Evolutionary conservation across 2,797 vertebrate species (phyloP).

Genomic region (Echeneis naucrates): DNA sequence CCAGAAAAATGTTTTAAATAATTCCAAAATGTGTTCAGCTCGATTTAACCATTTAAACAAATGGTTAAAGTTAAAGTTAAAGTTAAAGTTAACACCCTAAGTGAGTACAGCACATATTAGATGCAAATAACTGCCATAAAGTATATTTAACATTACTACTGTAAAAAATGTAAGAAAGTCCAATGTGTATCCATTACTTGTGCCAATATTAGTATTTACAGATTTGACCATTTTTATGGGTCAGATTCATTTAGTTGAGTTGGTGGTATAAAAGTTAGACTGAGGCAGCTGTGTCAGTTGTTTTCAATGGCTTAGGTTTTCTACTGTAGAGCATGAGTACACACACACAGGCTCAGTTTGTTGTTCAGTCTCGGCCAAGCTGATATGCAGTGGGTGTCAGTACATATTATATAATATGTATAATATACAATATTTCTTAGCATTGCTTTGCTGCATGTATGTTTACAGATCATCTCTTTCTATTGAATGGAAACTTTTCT

Average conservation of each 20-base stretch:
- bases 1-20: too few relatives aligned
- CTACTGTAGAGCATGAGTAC: slow-evolving; percentile 28
- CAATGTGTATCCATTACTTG: background rate
- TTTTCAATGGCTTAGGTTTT: slow-evolving; percentile 22
- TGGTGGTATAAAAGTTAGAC: background rate
- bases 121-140: too few relatives aligned
- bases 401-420: too few relatives aligned
- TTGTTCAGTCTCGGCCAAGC: background rate
- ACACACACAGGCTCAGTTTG: slow-evolving; percentile 21
- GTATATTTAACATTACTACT: too few relatives aligned
- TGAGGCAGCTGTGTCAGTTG: slow-evolving; percentile 12
- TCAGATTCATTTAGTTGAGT: background rate
- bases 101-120: too few relatives aligned
- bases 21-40: too few relatives aligned
- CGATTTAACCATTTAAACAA: too few relatives aligned
- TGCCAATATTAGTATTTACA: background rate
- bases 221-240: background rate
- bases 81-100: too few relatives aligned
- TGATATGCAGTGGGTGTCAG: slow-evolving; percentile 44
- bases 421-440: slow-evolving; percentile 16
- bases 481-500: too few relatives aligned
- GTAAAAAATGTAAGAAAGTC: too few relatives aligned
- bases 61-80: too few relatives aligned
- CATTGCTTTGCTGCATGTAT: slow-evolving; percentile 14
- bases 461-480: slow-evolving; percentile 21